Evolutionary conservation across 2,797 vertebrate genomes (phyloP).

Genomic region (Crenuchus spilurus): DNA sequence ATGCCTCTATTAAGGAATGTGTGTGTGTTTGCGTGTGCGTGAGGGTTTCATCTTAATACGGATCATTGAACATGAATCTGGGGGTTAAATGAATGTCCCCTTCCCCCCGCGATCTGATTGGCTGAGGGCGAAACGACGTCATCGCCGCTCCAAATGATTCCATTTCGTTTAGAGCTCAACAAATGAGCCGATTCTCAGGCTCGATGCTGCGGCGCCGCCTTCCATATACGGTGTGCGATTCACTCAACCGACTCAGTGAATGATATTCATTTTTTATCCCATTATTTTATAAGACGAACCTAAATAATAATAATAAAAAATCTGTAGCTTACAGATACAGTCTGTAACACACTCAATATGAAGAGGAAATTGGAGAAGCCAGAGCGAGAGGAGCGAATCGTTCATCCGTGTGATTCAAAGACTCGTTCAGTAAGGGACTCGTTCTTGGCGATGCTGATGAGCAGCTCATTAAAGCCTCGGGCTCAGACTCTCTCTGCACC

Average conservation of each 20-base stretch:
- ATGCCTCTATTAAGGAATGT: no score
- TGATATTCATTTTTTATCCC: not conserved
- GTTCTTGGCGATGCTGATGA: not conserved
- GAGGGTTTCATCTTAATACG: not conserved
- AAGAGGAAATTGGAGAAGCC: not conserved
- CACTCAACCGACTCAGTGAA: not conserved
- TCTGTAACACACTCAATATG: no score
- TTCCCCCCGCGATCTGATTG: not conserved
- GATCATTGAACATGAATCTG: conserved; percentile 4
- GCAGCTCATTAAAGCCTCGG: not conserved
- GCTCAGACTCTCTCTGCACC: not conserved
- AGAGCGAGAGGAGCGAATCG: not conserved
- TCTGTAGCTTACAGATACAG: no score
- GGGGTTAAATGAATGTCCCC: not conserved
- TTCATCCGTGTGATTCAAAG: not conserved
- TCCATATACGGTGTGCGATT: not conserved
- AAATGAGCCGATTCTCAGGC: not conserved
- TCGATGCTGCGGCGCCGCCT: not conserved
- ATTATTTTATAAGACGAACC: not conserved
- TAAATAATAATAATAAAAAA: no score
- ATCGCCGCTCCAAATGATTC: not conserved
- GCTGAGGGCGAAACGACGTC: not conserved
- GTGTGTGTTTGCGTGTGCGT: no score
- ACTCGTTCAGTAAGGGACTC: not conserved
- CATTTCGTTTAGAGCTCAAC: not conserved